These are phyloP conservation scores for Danaus chrysippus DNA, from an alignment of 2,888 invertebrate species.

Conservation along the genomic window DNA sequence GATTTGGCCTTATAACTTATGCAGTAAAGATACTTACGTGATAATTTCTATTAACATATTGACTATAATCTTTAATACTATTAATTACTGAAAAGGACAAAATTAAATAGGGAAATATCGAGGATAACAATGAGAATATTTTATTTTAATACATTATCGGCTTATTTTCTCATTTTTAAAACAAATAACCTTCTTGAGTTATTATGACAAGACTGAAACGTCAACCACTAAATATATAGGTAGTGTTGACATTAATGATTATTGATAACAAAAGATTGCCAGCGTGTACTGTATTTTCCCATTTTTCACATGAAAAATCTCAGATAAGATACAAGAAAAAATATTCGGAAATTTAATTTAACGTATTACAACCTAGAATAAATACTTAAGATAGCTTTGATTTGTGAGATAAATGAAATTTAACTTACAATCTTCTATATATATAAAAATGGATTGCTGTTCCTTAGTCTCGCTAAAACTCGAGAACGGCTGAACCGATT, in stretches of 20 bases:
- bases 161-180: constrained; percentile 13
- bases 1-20: background rate
- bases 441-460: too few species aligned
- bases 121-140: background rate
- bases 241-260: background rate
- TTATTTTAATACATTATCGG: constrained; percentile 15
- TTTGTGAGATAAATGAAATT: too few species aligned
- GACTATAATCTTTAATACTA: constrained; percentile 13
- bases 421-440: too few species aligned
- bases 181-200: constrained; percentile 2
- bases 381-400: too few species aligned
- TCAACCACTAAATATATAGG: too few species aligned
- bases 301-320: too few species aligned
- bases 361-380: too few species aligned
- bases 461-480: too few species aligned
- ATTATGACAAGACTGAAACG: background rate
- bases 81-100: constrained; percentile 6
- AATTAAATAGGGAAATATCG: constrained; percentile 14
- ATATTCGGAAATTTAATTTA: background rate
- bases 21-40: constrained; percentile 22
- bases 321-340: background rate
- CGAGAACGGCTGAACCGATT: too few species aligned
- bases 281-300: background rate
- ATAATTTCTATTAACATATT: constrained; percentile 27
- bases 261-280: background rate